Percentiles rank a stretch among this genome's conserved stretches.
phyloP scores from a whole-genome alignment of 2,888 invertebrate species.

The Digitonthophagus gazella region DNA sequence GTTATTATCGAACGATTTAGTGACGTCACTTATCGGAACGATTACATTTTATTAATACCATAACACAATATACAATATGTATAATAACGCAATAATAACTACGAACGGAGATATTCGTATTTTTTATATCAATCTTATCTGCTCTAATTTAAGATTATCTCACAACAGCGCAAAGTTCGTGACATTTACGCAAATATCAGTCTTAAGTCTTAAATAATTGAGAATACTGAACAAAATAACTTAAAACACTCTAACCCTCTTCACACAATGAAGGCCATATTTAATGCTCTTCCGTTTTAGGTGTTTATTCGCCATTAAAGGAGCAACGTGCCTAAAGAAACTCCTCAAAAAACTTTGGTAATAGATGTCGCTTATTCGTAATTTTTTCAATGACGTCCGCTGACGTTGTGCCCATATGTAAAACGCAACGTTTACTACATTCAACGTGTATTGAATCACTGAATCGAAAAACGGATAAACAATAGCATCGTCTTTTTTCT shows the following conservation, averaged over 20 bases:
- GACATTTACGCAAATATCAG: not conserved
- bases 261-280: constrained; percentile 6
- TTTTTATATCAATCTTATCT: not conserved
- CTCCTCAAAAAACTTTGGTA: not conserved
- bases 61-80: not conserved
- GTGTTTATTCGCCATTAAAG: not conserved
- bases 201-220: not conserved
- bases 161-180: not conserved
- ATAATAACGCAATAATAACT: not conserved
- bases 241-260: not conserved
- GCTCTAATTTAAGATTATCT: not conserved
- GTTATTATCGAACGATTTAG: not conserved
- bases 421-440: not conserved
- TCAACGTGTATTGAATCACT: not conserved
- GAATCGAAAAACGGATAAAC: not conserved
- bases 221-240: not conserved
- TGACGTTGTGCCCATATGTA: not conserved
- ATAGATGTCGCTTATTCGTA: constrained; percentile 2
- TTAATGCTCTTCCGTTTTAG: constrained; percentile 5
- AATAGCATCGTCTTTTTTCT: not conserved
- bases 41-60: not conserved
- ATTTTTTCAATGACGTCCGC: not conserved
- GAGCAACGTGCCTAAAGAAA: constrained; percentile 10
- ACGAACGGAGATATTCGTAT: not conserved
- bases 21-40: too few relatives aligned